Percentiles rank a stretch among this genome's conserved stretches.
Evolutionary conservation across 2,888 invertebrate genomes (phyloP).

Genomic region (Craniophora ligustri): DNA sequence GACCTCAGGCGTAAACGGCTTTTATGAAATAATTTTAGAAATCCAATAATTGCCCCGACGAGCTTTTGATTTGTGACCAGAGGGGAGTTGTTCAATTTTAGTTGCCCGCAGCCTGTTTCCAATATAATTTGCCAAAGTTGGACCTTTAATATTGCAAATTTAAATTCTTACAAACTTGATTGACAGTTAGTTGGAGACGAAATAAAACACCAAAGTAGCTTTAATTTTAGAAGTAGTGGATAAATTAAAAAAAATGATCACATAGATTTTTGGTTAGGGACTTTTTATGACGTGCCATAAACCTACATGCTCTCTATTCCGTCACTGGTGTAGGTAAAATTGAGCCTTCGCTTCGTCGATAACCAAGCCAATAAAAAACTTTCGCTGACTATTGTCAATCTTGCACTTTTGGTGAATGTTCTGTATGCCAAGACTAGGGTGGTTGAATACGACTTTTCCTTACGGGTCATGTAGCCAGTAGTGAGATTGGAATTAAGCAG

Average conservation of each 20-base stretch:
- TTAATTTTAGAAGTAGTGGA: conserved; percentile 5
- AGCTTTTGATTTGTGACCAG: conserved; percentile 60
- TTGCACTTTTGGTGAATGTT: conserved; percentile 41
- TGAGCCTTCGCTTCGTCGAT: conserved; percentile 30
- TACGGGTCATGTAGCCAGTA: conserved; percentile 40
- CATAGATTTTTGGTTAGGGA: conserved; percentile 2
- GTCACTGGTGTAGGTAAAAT: conserved; percentile 33
- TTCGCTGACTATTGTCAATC: conserved; percentile 39
- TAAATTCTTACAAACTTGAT: conserved; percentile 35
- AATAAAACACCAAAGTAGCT: conserved; percentile 21
- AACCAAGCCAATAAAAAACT: conserved; percentile 37
- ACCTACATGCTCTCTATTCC: conserved; percentile 2
- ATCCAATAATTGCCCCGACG: conserved; percentile 65
- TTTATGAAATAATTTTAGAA: conserved; percentile 58
- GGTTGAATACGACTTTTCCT: conserved; percentile 24
- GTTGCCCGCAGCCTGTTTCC: conserved; percentile 38
- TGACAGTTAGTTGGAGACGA: conserved; percentile 26
- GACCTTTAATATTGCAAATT: conserved; percentile 29
- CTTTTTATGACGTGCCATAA: conserved; percentile 17
- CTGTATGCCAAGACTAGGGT: conserved; percentile 23
- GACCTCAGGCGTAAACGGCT: conserved; percentile 30
- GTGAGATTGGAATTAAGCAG: conserved; percentile 35
- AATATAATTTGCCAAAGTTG: conserved; percentile 41
- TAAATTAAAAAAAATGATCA: conserved; percentile 15
- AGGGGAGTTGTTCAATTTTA: conserved; percentile 49